Base-by-base conservation (phyloP, 2,888 invertebrate species). In the Ennomos quercinarius region DNA sequence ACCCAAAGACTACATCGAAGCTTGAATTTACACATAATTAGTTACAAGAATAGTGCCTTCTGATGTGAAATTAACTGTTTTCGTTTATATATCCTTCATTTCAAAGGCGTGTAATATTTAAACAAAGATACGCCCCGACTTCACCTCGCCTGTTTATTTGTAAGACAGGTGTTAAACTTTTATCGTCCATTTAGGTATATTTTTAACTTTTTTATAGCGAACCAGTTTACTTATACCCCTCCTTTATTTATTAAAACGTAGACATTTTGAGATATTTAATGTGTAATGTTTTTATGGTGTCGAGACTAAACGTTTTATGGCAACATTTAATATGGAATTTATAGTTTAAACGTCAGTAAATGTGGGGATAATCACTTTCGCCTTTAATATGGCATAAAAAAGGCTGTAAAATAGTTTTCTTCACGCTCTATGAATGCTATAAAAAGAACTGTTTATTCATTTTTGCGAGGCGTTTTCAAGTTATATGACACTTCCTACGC, bases 141-240 rank as follows among this genome's bases (percentile, higher is more conserved):
- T 11, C 13, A 35, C 42, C 52, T 27, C 40, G 50, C 43, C 39
- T 64, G 65, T 64, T 63, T 70, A 67, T 67, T 63, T 61, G 59
- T 60, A 52, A 67, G 69, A 68, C 77, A 77, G 74, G 78, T 77
- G 80, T 79, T 65, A 76, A 72, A 58, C 61, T 68, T 74, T 79
- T 77, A 78, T 68, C 59, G 68, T 51, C 57, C 55, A 61, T 68
- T 71, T 66, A 67, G 63, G 73, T 76, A 70, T 69, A 70, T 69
- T 70, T 67, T 71, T 74, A 73, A 65, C 72, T 68, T 49, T 46
- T 64, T 66, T 68, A 66, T 57, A 47, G 66, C 55, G 49, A 50
- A 61, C n/a, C 47, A 47, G 68, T 66, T 68, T 67, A 68, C 61
- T 70, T 68, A 66, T 69, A 65, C 64, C 53, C 64, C 57, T 61